phyloP scores from a whole-genome alignment of 2,888 invertebrate species.

The Synergus umbraculus region DNA sequence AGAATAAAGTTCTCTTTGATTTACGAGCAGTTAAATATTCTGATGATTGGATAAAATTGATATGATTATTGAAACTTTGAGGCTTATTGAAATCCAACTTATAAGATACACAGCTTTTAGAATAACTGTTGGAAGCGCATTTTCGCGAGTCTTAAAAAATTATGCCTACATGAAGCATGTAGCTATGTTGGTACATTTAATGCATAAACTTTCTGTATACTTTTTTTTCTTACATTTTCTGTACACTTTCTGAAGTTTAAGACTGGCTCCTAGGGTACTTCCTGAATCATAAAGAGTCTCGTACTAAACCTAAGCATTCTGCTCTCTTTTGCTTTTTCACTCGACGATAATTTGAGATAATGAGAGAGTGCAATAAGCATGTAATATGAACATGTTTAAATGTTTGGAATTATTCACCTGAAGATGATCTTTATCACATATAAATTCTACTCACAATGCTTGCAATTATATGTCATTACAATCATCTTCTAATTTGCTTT shows the following conservation, averaged over 20 bases:
- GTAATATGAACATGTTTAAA: neutral
- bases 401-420: conserved; percentile 10
- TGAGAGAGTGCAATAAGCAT: neutral
- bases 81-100: no score
- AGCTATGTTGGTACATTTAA: no score
- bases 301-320: conserved; percentile 7
- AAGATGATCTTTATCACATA: neutral
- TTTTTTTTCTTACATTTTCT: neutral
- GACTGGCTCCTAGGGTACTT: conserved; percentile 58
- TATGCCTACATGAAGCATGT: neutral
- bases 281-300: conserved; percentile 52
- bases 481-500: no score
- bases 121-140: neutral
- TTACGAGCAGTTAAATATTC: neutral
- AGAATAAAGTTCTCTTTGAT: neutral
- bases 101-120: no score
- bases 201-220: no score
- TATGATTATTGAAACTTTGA: no score
- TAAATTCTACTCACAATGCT: conserved; percentile 2
- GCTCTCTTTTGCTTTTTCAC: no score
- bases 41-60: neutral
- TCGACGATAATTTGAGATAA: neutral
- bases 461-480: neutral
- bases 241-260: conserved; percentile 1
- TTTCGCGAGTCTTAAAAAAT: neutral